A percentile compares a stretch with the other conserved stretches of the same genome.
phyloP scores from a whole-genome alignment of 2,888 invertebrate genomes.

The Graphium colonna region DNA sequence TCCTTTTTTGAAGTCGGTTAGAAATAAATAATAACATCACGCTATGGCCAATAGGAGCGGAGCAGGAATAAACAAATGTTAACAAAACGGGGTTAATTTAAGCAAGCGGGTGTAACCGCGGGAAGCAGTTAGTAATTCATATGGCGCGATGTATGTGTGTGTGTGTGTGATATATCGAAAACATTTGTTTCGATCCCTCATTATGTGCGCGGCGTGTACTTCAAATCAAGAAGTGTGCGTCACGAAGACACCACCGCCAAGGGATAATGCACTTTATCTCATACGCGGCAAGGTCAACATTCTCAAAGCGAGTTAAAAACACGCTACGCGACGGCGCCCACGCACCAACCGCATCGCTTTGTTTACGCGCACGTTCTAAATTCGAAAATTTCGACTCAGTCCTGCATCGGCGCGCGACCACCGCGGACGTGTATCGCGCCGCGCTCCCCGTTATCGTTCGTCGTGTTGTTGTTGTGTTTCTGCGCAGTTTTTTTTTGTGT shows the following conservation, averaged over 20 bases:
- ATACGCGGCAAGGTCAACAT: background rate
- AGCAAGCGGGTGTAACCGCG: too few relatives aligned
- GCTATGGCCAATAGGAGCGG: too few relatives aligned
- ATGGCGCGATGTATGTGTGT: too few relatives aligned
- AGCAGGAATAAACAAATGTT: too few relatives aligned
- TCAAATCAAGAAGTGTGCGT: slow-evolving; percentile 7
- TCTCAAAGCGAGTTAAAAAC: background rate
- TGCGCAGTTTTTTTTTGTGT: slow-evolving; percentile 26
- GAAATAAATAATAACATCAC: too few relatives aligned
- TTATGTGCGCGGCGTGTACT: background rate
- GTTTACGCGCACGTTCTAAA: slow-evolving; percentile 46
- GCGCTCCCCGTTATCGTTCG: too few relatives aligned
- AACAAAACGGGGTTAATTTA: too few relatives aligned
- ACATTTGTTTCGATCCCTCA: slow-evolving; percentile 2
- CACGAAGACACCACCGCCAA: background rate
- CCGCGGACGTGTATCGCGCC: slow-evolving; percentile 39
- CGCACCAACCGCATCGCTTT: slow-evolving; percentile 32
- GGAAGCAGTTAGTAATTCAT: too few relatives aligned
- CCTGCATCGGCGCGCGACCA: slow-evolving; percentile 41
- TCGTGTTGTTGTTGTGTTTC: slow-evolving; percentile 4
- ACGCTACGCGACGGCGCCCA: slow-evolving; percentile 30
- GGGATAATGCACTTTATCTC: background rate
- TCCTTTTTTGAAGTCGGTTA: too few relatives aligned
- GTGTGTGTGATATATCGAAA: slow-evolving; percentile 1
- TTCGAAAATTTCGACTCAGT: slow-evolving; percentile 46